Conservation (phyloP, 2,113 vertebrate genomes). For the Ascaphus truei region DNA sequence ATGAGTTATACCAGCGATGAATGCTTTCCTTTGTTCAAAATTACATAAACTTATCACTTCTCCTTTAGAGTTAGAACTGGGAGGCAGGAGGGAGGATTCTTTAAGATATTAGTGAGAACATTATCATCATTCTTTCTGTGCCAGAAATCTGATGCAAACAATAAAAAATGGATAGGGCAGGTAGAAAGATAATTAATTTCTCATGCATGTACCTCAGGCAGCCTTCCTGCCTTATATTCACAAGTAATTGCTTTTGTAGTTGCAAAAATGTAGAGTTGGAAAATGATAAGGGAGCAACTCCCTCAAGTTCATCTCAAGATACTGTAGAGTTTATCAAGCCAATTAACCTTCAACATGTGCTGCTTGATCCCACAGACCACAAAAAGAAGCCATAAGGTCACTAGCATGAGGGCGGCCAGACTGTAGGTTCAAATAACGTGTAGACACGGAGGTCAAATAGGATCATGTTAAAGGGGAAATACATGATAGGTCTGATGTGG, state of each 20-base stretch:
- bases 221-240: background rate
- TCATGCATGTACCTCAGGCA: background rate
- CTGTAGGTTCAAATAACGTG: too few relatives aligned
- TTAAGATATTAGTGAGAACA: slow-evolving; percentile 3
- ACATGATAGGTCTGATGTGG: too few relatives aligned
- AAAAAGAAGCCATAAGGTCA: too few relatives aligned
- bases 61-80: background rate
- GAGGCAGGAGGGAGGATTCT: background rate
- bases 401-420: too few relatives aligned
- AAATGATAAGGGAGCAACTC: too few relatives aligned
- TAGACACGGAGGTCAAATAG: too few relatives aligned
- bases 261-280: too few relatives aligned
- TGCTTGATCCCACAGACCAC: too few relatives aligned
- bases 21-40: background rate
- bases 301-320: too few relatives aligned
- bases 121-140: slow-evolving; percentile 25
- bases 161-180: background rate
- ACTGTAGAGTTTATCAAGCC: too few relatives aligned
- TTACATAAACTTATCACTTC: background rate
- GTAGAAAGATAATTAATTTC: background rate
- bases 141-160: slow-evolving; percentile 23
- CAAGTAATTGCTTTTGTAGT: background rate
- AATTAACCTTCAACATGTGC: too few relatives aligned
- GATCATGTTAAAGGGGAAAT: too few relatives aligned
- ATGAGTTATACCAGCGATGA: background rate